Conservation (phyloP, 2,797 vertebrate species). For the Coreius guichenoti region DNA sequence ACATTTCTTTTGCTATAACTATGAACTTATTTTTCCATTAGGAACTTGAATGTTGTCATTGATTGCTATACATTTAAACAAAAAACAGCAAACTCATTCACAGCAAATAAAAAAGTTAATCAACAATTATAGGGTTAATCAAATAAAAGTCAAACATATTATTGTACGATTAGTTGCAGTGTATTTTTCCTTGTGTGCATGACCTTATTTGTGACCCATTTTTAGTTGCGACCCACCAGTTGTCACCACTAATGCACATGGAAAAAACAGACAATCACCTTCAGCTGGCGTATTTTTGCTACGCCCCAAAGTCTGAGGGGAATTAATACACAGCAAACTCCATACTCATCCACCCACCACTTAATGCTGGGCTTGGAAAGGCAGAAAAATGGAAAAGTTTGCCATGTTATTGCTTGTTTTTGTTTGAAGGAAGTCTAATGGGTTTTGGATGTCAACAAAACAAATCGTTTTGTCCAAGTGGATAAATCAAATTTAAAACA, state of each 20-base stretch:
- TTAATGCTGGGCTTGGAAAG: slow-evolving; percentile 54
- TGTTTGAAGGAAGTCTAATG: slow-evolving; percentile 59
- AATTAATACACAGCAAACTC: slow-evolving; percentile 47
- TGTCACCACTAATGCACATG: neutral
- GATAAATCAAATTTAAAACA: slow-evolving; percentile 66
- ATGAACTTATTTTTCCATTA: neutral
- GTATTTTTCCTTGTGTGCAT: neutral
- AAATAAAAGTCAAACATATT: neutral
- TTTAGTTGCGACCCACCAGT: neutral
- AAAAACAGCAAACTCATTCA: neutral
- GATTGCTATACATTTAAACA: neutral
- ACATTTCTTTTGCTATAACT: neutral
- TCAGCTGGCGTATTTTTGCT: slow-evolving; percentile 34
- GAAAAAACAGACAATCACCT: slow-evolving; percentile 38
- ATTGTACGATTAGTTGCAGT: neutral
- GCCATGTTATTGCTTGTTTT: slow-evolving; percentile 54
- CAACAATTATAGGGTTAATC: neutral
- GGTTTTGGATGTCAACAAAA: slow-evolving; percentile 58
- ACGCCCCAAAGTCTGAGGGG: slow-evolving; percentile 28
- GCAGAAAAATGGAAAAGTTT: slow-evolving; percentile 58
- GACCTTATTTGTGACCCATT: neutral
- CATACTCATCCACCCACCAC: slow-evolving; percentile 46
- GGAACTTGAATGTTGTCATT: neutral
- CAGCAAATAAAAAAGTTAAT: neutral
- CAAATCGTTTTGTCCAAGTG: slow-evolving; percentile 58